Conservation (phyloP, 2,113 vertebrate species). For the Hipposideros armiger region DNA sequence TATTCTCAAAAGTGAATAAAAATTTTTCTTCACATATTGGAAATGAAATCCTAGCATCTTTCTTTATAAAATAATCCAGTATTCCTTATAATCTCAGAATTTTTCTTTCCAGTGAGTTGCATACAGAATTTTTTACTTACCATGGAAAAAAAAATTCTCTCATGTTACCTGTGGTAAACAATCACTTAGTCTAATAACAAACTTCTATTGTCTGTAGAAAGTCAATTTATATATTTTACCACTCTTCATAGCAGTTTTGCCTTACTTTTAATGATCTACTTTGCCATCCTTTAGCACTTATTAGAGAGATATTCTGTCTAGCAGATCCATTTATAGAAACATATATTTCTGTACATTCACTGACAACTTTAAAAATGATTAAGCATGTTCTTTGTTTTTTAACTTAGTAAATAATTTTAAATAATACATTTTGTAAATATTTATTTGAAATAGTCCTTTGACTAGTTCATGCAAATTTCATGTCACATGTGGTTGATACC, state of each 20-base stretch:
- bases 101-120: not conserved
- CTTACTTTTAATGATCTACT: not conserved
- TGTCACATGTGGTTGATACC: not conserved
- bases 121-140: not conserved
- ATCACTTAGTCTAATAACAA: not conserved
- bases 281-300: not conserved
- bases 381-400: not conserved
- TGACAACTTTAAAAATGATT: not conserved
- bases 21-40: not conserved
- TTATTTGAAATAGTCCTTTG: not conserved
- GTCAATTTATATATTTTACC: not conserved
- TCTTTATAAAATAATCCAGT: not conserved
- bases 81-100: not conserved
- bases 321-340: not conserved
- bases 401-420: not conserved
- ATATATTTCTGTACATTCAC: not conserved
- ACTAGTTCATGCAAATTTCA: not conserved
- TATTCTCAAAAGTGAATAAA: not conserved
- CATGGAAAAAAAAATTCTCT: not conserved
- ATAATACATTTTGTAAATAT: not conserved
- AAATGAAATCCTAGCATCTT: not conserved
- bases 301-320: not conserved
- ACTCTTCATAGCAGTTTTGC: not conserved
- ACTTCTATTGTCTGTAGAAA: not conserved
- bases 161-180: not conserved